Conservation (phyloP, 2,113 vertebrate genomes). For the Eptesicus fuscus region DNA sequence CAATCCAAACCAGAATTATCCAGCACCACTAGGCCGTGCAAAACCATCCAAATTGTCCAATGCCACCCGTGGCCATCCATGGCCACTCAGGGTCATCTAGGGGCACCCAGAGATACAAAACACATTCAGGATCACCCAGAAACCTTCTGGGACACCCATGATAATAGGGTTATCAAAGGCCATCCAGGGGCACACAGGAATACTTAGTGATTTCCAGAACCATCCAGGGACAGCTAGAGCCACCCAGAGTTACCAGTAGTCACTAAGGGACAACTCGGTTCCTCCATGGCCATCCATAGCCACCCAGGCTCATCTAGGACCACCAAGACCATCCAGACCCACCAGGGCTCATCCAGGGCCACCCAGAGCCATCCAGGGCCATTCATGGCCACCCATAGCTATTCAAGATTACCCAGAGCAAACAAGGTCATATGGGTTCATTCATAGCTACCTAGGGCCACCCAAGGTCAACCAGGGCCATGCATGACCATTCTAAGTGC, state of each 20-base stretch:
- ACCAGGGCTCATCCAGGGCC: background rate
- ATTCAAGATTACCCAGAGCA: background rate
- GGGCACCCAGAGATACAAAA: no score
- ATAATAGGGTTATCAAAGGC: background rate
- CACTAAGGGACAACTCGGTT: background rate
- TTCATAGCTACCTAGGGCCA: background rate
- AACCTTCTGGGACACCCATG: background rate
- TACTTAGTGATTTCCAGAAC: background rate
- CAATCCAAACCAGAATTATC: background rate
- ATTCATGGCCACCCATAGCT: background rate
- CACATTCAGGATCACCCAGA: background rate
- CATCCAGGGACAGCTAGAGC: background rate
- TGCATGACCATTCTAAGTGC: background rate
- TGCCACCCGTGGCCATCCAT: no score
- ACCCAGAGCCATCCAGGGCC: no score
- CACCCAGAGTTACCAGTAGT: background rate
- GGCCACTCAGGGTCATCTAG: background rate
- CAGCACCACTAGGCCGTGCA: background rate
- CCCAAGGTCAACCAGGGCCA: background rate
- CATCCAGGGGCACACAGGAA: background rate
- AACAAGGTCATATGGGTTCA: background rate
- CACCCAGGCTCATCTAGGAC: no score
- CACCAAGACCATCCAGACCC: background rate
- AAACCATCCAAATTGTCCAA: background rate
- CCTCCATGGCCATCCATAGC: background rate